Percentiles rank a stretch among this genome's conserved stretches.
phyloP scores from a whole-genome alignment of 2,113 vertebrate genomes.

The Larimichthys polyactis region DNA sequence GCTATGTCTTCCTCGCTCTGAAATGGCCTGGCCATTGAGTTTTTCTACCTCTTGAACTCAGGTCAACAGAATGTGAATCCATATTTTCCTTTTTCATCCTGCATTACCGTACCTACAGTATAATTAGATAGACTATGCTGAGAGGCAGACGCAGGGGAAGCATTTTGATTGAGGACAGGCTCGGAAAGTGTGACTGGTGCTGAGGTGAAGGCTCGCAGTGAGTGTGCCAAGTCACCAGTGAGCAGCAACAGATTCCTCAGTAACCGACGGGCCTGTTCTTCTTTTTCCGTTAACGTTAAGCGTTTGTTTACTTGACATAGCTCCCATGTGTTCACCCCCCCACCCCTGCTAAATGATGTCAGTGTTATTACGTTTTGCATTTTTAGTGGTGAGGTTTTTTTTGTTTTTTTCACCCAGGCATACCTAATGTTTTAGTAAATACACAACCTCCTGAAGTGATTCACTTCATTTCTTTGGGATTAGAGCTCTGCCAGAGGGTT shows the following conservation, averaged over 20 bases:
- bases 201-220: slow-evolving; percentile 40
- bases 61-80: slow-evolving; percentile 38
- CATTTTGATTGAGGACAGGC: slow-evolving; percentile 51
- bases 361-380: slow-evolving; percentile 29
- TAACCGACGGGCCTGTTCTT: not conserved
- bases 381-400: slow-evolving; percentile 14
- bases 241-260: slow-evolving; percentile 25
- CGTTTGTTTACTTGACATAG: slow-evolving; percentile 24
- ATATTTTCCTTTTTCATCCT: slow-evolving; percentile 43
- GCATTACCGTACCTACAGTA: slow-evolving; percentile 21
- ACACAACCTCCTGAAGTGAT: slow-evolving; percentile 57
- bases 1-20: not conserved
- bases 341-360: slow-evolving; percentile 14
- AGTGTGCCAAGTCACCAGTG: slow-evolving; percentile 47
- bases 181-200: slow-evolving; percentile 70
- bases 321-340: slow-evolving; percentile 1
- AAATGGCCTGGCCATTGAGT: slow-evolving; percentile 16
- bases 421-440: slow-evolving; percentile 50
- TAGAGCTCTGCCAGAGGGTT: slow-evolving; percentile 55
- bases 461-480: slow-evolving; percentile 43
- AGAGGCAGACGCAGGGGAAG: slow-evolving; percentile 41
- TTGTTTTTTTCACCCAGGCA: slow-evolving; percentile 36
- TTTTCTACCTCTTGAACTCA: slow-evolving; percentile 16
- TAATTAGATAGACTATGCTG: slow-evolving; percentile 39
- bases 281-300: slow-evolving; percentile 7